Percentiles rank a stretch among this genome's conserved stretches.
Evolutionary conservation across 1,140 invertebrate species (phyloP).

Genomic region (Cydia pomonella): DNA sequence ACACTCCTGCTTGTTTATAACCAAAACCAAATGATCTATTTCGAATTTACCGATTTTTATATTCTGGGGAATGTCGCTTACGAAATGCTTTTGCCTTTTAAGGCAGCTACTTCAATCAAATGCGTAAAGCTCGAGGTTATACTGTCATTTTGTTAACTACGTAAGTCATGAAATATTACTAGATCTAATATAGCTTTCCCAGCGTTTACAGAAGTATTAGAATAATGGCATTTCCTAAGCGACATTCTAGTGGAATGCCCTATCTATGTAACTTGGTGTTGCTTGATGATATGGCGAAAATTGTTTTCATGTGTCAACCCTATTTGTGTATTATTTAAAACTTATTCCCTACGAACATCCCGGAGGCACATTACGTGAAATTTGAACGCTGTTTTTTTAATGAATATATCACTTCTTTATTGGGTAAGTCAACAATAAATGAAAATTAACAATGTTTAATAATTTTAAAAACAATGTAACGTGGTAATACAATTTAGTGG

Average conservation of each 20-base stretch:
- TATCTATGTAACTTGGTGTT: background rate
- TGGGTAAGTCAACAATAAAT: constrained; percentile 12
- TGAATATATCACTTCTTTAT: constrained; percentile 29
- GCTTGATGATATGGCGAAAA: background rate
- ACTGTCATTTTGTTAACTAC: too few relatives aligned
- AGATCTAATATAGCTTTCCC: too few relatives aligned
- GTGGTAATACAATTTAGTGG: too few relatives aligned
- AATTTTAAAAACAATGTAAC: background rate
- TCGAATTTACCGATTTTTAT: too few relatives aligned
- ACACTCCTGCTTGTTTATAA: too few relatives aligned
- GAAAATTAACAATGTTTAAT: background rate
- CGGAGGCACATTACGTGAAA: constrained; percentile 30
- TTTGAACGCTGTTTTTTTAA: constrained; percentile 19
- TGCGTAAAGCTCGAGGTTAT: too few relatives aligned
- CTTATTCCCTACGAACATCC: constrained; percentile 30
- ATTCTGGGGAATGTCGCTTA: too few relatives aligned
- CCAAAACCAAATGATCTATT: too few relatives aligned
- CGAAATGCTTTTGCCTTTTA: too few relatives aligned
- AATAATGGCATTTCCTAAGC: background rate
- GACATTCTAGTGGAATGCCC: too few relatives aligned
- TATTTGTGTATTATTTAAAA: constrained; percentile 30
- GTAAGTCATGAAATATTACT: too few relatives aligned
- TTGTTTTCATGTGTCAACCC: constrained; percentile 9
- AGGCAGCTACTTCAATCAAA: too few relatives aligned
- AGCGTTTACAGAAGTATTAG: background rate